Conservation (phyloP, 1,140 invertebrate species). For the Sinella curviseta region DNA sequence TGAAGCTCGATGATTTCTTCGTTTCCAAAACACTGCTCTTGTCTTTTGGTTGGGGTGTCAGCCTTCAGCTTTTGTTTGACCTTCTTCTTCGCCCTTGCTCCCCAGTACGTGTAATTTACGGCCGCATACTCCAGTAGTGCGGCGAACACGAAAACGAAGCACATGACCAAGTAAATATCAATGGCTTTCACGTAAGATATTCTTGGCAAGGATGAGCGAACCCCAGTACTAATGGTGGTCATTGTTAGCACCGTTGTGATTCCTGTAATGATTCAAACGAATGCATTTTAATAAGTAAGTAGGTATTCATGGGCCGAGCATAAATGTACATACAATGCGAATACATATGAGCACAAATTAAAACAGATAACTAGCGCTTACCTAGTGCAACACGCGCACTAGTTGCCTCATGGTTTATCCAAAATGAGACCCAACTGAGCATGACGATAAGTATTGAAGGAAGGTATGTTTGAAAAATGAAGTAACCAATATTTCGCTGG, state of each 20-base stretch:
- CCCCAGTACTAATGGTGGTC: constrained; percentile 98
- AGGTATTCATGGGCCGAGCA: no score
- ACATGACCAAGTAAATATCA: constrained; percentile 98
- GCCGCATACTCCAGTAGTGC: constrained; percentile 95
- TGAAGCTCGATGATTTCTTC: constrained; percentile 77
- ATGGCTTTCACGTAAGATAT: constrained; percentile 99
- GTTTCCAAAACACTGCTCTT: constrained; percentile 50
- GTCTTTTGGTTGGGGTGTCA: constrained; percentile 41
- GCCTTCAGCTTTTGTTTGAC: constrained; percentile 41
- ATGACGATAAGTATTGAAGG: constrained; percentile 81
- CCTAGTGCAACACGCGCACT: constrained; percentile 75
- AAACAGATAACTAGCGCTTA: constrained; percentile 50
- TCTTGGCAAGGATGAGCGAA: constrained; percentile 88
- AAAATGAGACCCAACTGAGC: constrained; percentile 85
- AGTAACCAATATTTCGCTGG: constrained; percentile 78
- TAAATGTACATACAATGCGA: no score
- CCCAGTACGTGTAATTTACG: constrained; percentile 99
- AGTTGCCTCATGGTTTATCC: constrained; percentile 80
- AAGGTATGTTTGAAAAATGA: constrained; percentile 76
- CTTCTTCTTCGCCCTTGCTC: constrained; percentile 54
- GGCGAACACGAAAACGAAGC: constrained; percentile 97
- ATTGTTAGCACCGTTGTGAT: constrained; percentile 98
- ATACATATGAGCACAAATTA: background rate
- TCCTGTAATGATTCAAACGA: constrained; percentile 62
- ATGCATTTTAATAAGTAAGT: background rate